phyloP scores from a whole-genome alignment of 1,140 invertebrate genomes.

The Cepaea nemoralis region DNA sequence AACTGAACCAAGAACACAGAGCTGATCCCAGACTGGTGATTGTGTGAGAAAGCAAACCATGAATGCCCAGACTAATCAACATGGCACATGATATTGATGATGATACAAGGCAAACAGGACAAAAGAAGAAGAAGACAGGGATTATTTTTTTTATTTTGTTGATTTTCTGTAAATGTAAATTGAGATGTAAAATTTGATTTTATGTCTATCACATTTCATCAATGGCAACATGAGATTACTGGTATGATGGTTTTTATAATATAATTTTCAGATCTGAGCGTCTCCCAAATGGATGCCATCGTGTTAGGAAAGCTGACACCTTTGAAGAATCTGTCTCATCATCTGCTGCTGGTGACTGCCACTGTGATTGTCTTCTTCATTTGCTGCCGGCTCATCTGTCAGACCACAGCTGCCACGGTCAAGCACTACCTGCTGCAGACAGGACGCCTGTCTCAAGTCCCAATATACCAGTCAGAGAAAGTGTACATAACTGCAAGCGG shows the following conservation, averaged over 20 bases:
- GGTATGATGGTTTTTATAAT: background rate
- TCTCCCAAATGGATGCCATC: slow-evolving; percentile 40
- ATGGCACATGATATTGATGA: too few relatives aligned
- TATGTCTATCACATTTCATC: too few relatives aligned
- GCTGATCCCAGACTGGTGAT: too few relatives aligned
- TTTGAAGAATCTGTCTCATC: slow-evolving; percentile 41
- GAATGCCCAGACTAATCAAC: too few relatives aligned
- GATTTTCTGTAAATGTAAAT: too few relatives aligned
- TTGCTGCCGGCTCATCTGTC: slow-evolving; percentile 21
- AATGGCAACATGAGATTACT: too few relatives aligned
- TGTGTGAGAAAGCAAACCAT: too few relatives aligned
- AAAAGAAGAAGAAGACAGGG: too few relatives aligned
- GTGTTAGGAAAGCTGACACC: slow-evolving; percentile 47
- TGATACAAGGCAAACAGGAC: too few relatives aligned
- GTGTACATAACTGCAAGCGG: slow-evolving; percentile 43
- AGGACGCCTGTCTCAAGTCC: slow-evolving; percentile 47
- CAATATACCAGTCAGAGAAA: slow-evolving; percentile 53
- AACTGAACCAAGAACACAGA: too few relatives aligned
- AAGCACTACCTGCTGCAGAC: slow-evolving; percentile 52
- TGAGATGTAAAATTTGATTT: too few relatives aligned
- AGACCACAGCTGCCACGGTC: slow-evolving; percentile 44
- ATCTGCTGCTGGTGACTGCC: background rate
- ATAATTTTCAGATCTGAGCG: slow-evolving; percentile 42
- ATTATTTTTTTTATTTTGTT: too few relatives aligned
- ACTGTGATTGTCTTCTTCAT: slow-evolving; percentile 1